Evolutionary conservation across 1,140 invertebrate genomes (phyloP), one percentile per base, ranked within the genome.

Genomic region (Drosophila persimilis): DNA sequence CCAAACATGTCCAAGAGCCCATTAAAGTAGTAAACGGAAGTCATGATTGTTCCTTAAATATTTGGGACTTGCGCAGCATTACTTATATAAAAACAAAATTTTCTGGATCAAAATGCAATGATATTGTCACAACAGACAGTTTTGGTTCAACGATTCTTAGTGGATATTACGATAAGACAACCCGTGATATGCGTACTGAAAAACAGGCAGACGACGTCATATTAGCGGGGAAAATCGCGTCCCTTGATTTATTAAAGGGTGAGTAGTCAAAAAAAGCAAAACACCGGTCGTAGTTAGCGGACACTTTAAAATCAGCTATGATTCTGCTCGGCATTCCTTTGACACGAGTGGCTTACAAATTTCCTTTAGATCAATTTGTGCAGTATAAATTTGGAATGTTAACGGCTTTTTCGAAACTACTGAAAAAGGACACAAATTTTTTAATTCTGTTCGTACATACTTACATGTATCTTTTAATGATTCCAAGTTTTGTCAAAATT

Each of bases 1-100:
- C 97, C 8, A 98, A 97, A 92, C 98, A 98, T 92, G 94, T 98
- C 72, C 96, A 96, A 53, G 96, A 98, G 80, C 94, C 95, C 22
- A 95, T 95, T 51, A 97, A 97, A 93, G 96, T 97, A 52, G 97
- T 98, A 69, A 97, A 96, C 15, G 97, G 97, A 55, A 97, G 97
- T 92, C 95, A 99, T 92, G 98, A 99, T 93, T 94, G 98, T 73
- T 99, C 98, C 31, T 92, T 99, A 24, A 99, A 99, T 94, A 95
- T 99, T 77, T 99, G 98, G 98, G 98, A 99, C 92, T 94, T 99
- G 22, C 94, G 96, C 73, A 97, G 96, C 92, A 95, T 95, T 93
- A 96, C 97, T 71, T 99, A 98, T 93, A 95, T 97, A 71, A 96
- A 97, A 92, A 99, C 98, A 1, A 98, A 99, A 92, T 99, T 99